Evolutionary conservation across 1,140 invertebrate genomes (phyloP), one percentile per base, ranked within the genome.

Genomic region (Teleogryllus occipitalis): DNA sequence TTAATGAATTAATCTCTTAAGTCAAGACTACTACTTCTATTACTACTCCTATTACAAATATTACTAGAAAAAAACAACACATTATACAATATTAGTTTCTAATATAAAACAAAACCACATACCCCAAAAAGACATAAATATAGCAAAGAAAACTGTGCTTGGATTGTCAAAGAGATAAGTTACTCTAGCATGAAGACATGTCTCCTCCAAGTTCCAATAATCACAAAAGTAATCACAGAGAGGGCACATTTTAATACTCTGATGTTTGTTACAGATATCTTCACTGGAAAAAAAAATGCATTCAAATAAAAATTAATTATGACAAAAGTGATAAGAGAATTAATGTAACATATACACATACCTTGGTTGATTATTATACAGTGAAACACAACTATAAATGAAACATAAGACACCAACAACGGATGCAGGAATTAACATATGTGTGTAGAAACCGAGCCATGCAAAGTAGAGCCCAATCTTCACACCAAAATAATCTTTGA

Each of bases 361-460:
- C 93, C 92, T 96, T 15, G 93, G 92, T 83, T 89, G 86, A 86
- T 97, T 92, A 76, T 87, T 85, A 77, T 90, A 88, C 0, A 97
- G 86, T 0, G 94, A 96, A 18, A 90, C 84, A 74, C 92, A 89
- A 18, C 95, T 95, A 84, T 96, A 95, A 72, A 94, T 86, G 84
- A 97, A 95, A 83, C 94, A 96, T 7, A 93, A 85, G 0, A 96
- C 83, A 5, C 96, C 96, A 15, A 96, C 91, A 77, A 97, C 84
- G 7, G 96, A 93, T 5, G 96, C 94, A 7, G 94, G 91, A n/a
- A 97, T 90, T 79, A 99, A 85, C 92, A 97, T 96, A 75, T 94
- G 92, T 0, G 97, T 99, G 84, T 99, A 99, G 86, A 95, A 99
- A 54, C 97, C 97, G 22, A 99, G 87, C 97, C 97, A 99, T 8